phyloP scores from a whole-genome alignment of 2,113 vertebrate species.

The Poeciliopsis prolifica region DNA sequence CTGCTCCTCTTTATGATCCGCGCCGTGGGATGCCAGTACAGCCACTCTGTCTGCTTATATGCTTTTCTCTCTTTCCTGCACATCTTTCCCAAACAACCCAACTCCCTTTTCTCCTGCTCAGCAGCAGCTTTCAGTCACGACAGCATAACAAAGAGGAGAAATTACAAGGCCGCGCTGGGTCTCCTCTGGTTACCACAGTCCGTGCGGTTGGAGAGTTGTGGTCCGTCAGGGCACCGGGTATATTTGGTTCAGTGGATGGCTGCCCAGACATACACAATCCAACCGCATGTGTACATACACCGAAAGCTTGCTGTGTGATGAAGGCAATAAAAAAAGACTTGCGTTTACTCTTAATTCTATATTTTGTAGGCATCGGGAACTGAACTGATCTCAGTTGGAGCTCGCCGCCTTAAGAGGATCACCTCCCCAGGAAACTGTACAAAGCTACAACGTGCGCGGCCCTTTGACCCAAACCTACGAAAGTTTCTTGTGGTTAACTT shows the following conservation, averaged over 20 bases:
- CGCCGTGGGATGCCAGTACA: conserved; percentile 13
- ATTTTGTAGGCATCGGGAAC: conserved; percentile 12
- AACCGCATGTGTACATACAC: conserved; percentile 30
- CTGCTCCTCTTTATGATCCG: conserved; percentile 7
- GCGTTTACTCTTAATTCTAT: conserved; percentile 6
- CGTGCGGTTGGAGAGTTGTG: conserved; percentile 28
- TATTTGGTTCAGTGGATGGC: conserved; percentile 30
- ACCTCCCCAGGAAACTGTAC: conserved; percentile 21
- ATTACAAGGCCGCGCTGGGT: conserved; percentile 24
- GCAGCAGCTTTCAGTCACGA: conserved; percentile 36
- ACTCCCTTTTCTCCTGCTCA: conserved; percentile 26
- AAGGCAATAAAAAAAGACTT: conserved; percentile 8
- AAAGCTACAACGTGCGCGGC: conserved; percentile 26
- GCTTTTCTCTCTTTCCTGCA: background rate
- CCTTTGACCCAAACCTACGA: background rate
- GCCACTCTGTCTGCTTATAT: background rate
- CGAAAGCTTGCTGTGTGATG: conserved; percentile 13
- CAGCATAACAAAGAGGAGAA: conserved; percentile 45
- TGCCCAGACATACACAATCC: conserved; percentile 37
- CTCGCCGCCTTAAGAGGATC: conserved; percentile 27
- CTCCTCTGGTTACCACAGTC: conserved; percentile 27
- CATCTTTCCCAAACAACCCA: conserved; percentile 17
- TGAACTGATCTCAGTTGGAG: conserved; percentile 3
- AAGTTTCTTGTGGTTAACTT: background rate
- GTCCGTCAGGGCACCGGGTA: conserved; percentile 15